Base-by-base conservation (phyloP, 2,113 vertebrate species). In the Bubalus kerabau region DNA sequence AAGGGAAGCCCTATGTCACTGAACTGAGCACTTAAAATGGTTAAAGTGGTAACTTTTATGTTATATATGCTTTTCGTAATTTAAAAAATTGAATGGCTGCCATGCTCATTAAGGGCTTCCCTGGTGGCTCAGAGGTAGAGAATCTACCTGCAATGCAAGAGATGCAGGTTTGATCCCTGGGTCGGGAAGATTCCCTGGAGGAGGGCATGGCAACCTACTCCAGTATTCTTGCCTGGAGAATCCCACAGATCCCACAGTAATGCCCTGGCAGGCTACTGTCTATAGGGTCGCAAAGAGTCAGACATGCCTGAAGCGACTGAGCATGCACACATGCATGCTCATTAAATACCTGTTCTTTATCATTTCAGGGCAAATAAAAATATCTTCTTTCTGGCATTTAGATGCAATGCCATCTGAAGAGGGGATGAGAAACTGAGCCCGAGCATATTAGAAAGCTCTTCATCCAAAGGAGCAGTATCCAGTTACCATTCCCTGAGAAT, bases 361-460 rank as follows among this genome's bases (percentile, higher is more conserved):
- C n/a, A 62, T n/a, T 67, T 52, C 97, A 50, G 13, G 19, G 60
- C 32, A 87, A 89, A 95, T 71, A 60, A 85, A 95, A 93, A 94
- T 24, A 94, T 17, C 40, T 78, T 28, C 9, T 67, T 93, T 91
- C 91, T 83, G 56, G 86, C 21, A 94, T 24, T 74, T 32, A 92
- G 48, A 82, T 43, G 50, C 17, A 88, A 90, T 3, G 12, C 23
- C 60, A 62, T 46, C 36, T 84, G 36, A 94, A 60, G 46, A 46
- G 26, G 36, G 62, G 67, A 36, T 16, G 5, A 91, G 21, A 82
- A 50, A 54, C 36, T 23, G 36, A 89, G 52, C 54, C 23, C 8
- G 52, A 32, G 36, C 24, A 76, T 26, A 50, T n/a, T 50, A 88
- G 36, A 83, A 93, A 67, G 11, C 60, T 94, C 59, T 46, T 84